Base-by-base conservation (phyloP, 1,140 invertebrate species). In the Scaptomyza hsui region DNA sequence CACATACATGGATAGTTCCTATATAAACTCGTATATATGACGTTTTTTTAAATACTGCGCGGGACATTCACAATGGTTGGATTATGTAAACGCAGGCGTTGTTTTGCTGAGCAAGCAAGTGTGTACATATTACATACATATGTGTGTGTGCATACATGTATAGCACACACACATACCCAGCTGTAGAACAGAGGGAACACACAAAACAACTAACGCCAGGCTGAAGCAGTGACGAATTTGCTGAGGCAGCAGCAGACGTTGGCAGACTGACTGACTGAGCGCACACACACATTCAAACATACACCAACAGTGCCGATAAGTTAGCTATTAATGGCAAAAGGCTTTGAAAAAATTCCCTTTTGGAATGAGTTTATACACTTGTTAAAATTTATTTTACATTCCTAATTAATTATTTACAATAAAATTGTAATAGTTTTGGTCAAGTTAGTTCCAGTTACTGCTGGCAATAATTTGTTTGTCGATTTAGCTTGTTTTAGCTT, bases 231-330 rank as follows among this genome's bases (percentile, higher is more conserved):
- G 81, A 85, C 81, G 82, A 85, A 86, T 88, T 80, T 51, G 73
- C 78, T 80, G 78, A 59, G 35, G 37, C 59, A 78, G 64, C 63
- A 56, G 45, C 47, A 47, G 51, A 47, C 65, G 65, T 63, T 78
- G 71, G 64, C 78, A 86, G 81, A 88, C 77, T 68, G 55, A 65
- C 70, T 82, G 83, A 82, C 32, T 86, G 69, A 78, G 70, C 61
- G 42, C 35, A 57, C 16, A 59, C 13, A 60, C 49, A 55, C 60
- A 61, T 7, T 9, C 61, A 48, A n/a, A 61, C 15, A 69, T 19
- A 47, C 48, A 60, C 56, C 51, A 21, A 37, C 32, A 37, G 12
- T n/a, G 32, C 3, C 3, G 12, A 37, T 1, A 37, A 3, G 3
- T n/a, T 4, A 12, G 29, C 29, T 32, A 32, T 32, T 32, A 32